Conservation (phyloP, 2,113 vertebrate genomes). For the Rynchops niger region DNA sequence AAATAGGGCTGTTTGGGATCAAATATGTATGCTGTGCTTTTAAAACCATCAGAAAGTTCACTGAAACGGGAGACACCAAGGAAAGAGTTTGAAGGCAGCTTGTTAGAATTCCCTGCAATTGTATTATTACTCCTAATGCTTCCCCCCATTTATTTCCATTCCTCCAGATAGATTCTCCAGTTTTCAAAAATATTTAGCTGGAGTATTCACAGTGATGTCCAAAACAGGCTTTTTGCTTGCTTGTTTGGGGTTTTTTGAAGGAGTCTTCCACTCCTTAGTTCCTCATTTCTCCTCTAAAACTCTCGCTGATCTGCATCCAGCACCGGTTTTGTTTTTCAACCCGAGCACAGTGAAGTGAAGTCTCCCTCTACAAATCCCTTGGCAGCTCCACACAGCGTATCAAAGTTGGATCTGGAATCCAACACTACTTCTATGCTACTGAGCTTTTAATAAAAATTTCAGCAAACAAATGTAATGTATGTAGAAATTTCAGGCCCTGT, state of each 20-base stretch:
- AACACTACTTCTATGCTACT: neutral
- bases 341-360: neutral
- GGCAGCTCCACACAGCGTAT: neutral
- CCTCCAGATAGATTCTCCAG: neutral
- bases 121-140: neutral
- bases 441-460: neutral
- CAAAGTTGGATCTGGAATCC: neutral
- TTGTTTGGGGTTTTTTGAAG: neutral
- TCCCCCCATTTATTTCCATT: neutral
- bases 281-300: neutral
- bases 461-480: neutral
- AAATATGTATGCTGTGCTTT: neutral
- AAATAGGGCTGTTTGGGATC: neutral
- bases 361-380: neutral
- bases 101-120: neutral
- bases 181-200: neutral
- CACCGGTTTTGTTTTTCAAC: neutral
- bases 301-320: neutral
- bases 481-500: neutral
- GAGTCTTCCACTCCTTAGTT: neutral
- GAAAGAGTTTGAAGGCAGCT: neutral
- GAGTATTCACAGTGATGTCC: neutral
- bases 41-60: neutral
- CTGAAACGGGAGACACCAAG: neutral
- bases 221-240: neutral